Percentiles rank a stretch among this genome's conserved stretches.
Evolutionary conservation across 2,888 invertebrate genomes (phyloP).

Genomic region (Parnassius orleans): DNA sequence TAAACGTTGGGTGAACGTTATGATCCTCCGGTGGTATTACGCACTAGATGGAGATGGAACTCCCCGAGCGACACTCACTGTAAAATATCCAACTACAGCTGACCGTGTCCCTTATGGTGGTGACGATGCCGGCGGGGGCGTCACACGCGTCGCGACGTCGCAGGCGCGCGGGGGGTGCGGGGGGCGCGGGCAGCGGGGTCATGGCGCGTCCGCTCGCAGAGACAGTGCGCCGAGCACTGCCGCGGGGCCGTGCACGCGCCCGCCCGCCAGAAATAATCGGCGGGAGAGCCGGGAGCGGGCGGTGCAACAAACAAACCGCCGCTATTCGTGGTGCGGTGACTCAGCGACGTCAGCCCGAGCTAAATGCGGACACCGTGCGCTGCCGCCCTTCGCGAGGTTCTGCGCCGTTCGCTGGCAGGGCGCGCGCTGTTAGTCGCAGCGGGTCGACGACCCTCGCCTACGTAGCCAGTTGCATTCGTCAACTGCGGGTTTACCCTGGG

Average conservation of each 20-base stretch:
- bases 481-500: slow-evolving; percentile 39
- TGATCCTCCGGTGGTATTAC: slow-evolving; percentile 1
- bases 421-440: slow-evolving; percentile 58
- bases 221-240: slow-evolving; percentile 70
- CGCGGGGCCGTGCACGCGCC: slow-evolving; percentile 58
- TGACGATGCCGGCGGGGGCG: slow-evolving; percentile 81
- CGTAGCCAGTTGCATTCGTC: slow-evolving; percentile 66
- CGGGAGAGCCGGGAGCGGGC: slow-evolving; percentile 73
- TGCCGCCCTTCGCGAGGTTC: slow-evolving; percentile 76
- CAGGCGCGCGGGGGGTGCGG: slow-evolving; percentile 63
- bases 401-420: slow-evolving; percentile 73
- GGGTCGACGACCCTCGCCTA: slow-evolving; percentile 76
- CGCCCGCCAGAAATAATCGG: slow-evolving; percentile 67
- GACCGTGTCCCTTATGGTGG: slow-evolving; percentile 83
- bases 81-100: slow-evolving; percentile 89
- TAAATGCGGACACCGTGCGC: slow-evolving; percentile 78
- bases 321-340: slow-evolving; percentile 77
- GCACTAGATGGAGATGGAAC: slow-evolving; percentile 28
- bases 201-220: slow-evolving; percentile 65
- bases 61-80: slow-evolving; percentile 78
- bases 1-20: slow-evolving; percentile 36
- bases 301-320: slow-evolving; percentile 78
- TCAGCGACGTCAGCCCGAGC: slow-evolving; percentile 76
- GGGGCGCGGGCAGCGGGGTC: slow-evolving; percentile 73
- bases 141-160: slow-evolving; percentile 71